A percentile compares a stretch with the other conserved stretches of the same genome.
phyloP scores from a whole-genome alignment of 2,888 invertebrate species.

The Luperina nickerlii region DNA sequence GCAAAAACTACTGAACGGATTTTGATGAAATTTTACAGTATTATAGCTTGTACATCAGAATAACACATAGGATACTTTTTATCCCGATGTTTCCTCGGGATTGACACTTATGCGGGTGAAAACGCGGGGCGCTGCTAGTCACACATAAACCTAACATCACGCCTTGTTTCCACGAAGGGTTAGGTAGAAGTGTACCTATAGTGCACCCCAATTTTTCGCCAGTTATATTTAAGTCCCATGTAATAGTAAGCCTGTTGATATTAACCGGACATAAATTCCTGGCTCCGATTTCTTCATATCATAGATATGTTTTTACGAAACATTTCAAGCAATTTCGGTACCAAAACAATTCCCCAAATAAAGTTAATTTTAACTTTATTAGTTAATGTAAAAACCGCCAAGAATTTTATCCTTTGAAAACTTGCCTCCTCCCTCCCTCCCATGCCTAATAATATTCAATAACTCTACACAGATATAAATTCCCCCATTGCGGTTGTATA shows the following conservation, averaged over 20 bases:
- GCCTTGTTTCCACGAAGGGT: no score
- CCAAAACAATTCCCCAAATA: slow-evolving; percentile 22
- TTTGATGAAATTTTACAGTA: no score
- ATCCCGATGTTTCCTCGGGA: no score
- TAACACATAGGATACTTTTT: no score
- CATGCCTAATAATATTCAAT: slow-evolving; percentile 46
- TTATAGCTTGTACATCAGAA: no score
- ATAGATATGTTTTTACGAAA: background rate
- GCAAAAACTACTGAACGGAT: no score
- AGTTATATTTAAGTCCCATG: background rate
- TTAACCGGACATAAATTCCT: background rate
- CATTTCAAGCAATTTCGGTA: slow-evolving; percentile 13
- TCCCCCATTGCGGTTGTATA: slow-evolving; percentile 27
- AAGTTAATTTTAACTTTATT: slow-evolving; percentile 34
- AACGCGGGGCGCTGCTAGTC: no score
- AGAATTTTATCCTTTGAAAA: slow-evolving; percentile 34
- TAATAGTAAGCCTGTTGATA: background rate
- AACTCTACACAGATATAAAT: slow-evolving; percentile 16
- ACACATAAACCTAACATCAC: no score
- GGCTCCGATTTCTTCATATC: background rate
- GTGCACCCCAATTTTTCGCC: no score
- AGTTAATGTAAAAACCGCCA: slow-evolving; percentile 40
- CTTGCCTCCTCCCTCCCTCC: background rate
- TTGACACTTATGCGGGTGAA: no score
- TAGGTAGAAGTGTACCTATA: no score